Base-by-base conservation (phyloP, 2,797 vertebrate species). In the Neopelma chrysocephalum region DNA sequence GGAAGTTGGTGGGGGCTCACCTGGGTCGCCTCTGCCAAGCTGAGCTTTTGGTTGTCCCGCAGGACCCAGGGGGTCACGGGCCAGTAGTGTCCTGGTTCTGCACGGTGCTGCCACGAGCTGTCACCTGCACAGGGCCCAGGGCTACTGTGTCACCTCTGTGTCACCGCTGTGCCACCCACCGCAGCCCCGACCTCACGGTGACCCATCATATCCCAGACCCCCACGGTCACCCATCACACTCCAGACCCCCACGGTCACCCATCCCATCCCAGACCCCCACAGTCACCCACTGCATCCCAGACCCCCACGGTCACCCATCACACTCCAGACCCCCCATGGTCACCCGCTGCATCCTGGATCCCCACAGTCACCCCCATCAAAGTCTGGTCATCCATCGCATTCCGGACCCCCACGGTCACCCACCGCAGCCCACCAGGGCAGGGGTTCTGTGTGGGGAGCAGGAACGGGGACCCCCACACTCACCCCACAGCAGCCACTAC, bases 1-100 rank as follows among this genome's bases (percentile, higher is more conserved):
- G 36, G 27, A 11, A 5, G 3, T 0, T 27, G 51, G 17, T 0
- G 2, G 38, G 16, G 11, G 11, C 90, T 96, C 91, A 98, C 98
- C 97, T 93, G 93, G 7, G 94, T 87, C 1, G 66, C 71, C 26
- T 96, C 94, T 18, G 75, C 69, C 48, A 95, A 45, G 84, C 65
- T 82, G 60, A 97, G 19, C 0, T 2, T 75, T 42, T 10, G 56
- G 31, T 51, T 31, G 32, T 83, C 87, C 57, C 10, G 23, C 83
- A 97, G 42, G 40, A 95, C 57, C 84, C 56, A 34, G 2, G 91
- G 94, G 20, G 72, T 89, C 38, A 89, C 69, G 2, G 45, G 18
- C 69, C 82, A 95, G 34, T 51, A 84, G 15, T 1, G 91, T 40
- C 77, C 58, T 31, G 10, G 9, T n/a, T 62, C 57, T 1, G 60